Percentiles rank a stretch among this genome's conserved stretches.
These are phyloP conservation scores for Synanthedon formicaeformis DNA, from an alignment of 2,888 invertebrate species.

Conservation along the genomic window DNA sequence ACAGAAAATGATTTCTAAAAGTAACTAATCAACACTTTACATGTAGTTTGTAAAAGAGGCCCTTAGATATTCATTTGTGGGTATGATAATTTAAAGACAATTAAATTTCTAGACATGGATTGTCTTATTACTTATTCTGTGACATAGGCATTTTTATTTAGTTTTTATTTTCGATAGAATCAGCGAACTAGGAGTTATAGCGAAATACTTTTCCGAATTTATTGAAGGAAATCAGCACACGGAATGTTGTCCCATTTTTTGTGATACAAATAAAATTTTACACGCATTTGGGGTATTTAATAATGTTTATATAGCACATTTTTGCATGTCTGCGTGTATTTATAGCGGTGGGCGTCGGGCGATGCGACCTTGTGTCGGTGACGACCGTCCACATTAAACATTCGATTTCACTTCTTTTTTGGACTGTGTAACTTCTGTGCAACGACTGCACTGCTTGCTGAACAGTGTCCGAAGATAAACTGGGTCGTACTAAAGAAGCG, in stretches of 20 bases:
- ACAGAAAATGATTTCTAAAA: no score
- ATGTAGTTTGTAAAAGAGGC: no score
- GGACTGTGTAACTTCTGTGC: not conserved
- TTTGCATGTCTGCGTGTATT: constrained; percentile 64
- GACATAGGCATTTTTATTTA: no score
- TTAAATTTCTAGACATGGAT: no score
- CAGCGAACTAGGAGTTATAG: no score
- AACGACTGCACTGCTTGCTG: constrained; percentile 13
- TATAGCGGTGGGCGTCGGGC: constrained; percentile 57
- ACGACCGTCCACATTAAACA: constrained; percentile 29
- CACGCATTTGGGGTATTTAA: constrained; percentile 42
- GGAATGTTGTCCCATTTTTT: not conserved
- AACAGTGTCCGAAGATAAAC: constrained; percentile 2
- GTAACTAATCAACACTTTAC: no score
- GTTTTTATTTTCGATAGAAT: no score
- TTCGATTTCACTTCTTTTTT: constrained; percentile 12
- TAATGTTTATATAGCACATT: constrained; percentile 53
- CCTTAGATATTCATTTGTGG: no score
- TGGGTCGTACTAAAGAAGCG: constrained; percentile 7
- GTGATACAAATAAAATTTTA: constrained; percentile 14
- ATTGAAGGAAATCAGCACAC: no score
- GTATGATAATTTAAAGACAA: no score
- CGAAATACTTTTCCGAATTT: no score
- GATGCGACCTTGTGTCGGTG: constrained; percentile 60
- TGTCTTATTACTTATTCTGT: no score